Evolutionary conservation across 2,888 invertebrate species (phyloP).

Genomic region (Platypus cylindrus): DNA sequence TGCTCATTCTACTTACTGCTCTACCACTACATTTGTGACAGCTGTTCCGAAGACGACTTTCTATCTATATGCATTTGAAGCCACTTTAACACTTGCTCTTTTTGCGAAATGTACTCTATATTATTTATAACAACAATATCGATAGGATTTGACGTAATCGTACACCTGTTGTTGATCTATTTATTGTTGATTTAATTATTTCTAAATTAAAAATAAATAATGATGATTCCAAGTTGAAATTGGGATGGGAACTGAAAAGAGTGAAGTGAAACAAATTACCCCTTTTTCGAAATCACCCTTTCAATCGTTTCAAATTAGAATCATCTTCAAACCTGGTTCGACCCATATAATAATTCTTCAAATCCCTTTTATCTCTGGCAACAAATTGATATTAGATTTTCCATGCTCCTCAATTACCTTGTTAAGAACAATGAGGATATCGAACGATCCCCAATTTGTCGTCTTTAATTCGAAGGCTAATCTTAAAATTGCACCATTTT

Average conservation of each 20-base stretch:
- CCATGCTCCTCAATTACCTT: conserved; percentile 13
- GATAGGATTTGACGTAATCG: conserved; percentile 7
- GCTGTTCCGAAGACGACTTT: conserved; percentile 27
- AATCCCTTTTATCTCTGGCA: conserved; percentile 11
- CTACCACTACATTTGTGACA: too few species aligned
- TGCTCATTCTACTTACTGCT: too few species aligned
- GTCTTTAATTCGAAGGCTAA: too few species aligned
- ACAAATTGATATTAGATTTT: conserved; percentile 10
- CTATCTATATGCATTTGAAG: conserved; percentile 24
- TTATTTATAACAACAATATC: conserved; percentile 1
- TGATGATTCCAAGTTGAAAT: too few species aligned
- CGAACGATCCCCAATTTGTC: conserved; percentile 9
- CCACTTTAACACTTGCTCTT: conserved; percentile 23
- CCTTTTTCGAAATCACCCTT: too few species aligned
- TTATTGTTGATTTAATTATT: too few species aligned
- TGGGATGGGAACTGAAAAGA: too few species aligned
- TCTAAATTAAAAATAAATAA: too few species aligned
- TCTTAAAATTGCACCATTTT: too few species aligned
- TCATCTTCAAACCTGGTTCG: conserved; percentile 3
- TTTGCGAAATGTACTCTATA: conserved; percentile 14
- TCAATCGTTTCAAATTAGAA: too few species aligned
- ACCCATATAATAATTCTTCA: conserved; percentile 6
- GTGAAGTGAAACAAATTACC: too few species aligned
- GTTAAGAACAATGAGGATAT: conserved; percentile 17
- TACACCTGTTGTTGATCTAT: conserved; percentile 10